Base-by-base conservation (phyloP, 2,113 vertebrate genomes). In the Cnemophilus loriae region DNA sequence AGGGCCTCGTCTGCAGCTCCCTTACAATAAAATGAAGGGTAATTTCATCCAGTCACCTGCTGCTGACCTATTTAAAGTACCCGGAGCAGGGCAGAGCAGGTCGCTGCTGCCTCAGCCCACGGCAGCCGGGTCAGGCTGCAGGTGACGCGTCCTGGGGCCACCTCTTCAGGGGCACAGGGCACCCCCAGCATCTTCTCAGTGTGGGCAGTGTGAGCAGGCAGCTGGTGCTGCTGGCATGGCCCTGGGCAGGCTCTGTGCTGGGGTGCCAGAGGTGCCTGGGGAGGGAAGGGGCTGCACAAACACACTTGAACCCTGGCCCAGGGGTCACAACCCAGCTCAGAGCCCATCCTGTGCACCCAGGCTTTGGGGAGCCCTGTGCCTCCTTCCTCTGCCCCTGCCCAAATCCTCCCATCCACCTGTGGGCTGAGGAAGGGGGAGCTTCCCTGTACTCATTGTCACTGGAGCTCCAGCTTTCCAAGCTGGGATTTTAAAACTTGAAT, bases 21-120 rank as follows among this genome's bases (percentile, higher is more conserved):
- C 92, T 95, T 11, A n/a, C 80, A 60, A 88, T 80, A 61, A 95
- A 96, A 96, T 80, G 90, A 80, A 73, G 87, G 90, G 89, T 76
- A 96, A 96, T 96, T 96, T 96, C 84, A 87, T 46, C 75, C 84
- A n/a, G 84, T 80, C 96, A 87, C 95, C 90, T 95, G 95, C 95
- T 94, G 94, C 59, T 96, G 96, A 94, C 95, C 96, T 63, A 95
- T 93, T 96, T 96, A 55, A 83, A 64, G 84, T 6, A 22, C 35
- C 49, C 13, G 0, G 49, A 63, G 75, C 79, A 81, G 85, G 84
- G 49, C 80, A 69, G 64, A 65, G 79, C 53, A 16, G 26, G 53
- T 14, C 3, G 1, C 32, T 16, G 78, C 70, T 46, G 67, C 41
- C 52, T 49, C 85, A 32, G 85, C 89, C 60, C 2, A 0, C 9